These are phyloP conservation scores for Melinaea menophilus DNA, from an alignment of 2,888 invertebrate genomes.

Conservation along the genomic window DNA sequence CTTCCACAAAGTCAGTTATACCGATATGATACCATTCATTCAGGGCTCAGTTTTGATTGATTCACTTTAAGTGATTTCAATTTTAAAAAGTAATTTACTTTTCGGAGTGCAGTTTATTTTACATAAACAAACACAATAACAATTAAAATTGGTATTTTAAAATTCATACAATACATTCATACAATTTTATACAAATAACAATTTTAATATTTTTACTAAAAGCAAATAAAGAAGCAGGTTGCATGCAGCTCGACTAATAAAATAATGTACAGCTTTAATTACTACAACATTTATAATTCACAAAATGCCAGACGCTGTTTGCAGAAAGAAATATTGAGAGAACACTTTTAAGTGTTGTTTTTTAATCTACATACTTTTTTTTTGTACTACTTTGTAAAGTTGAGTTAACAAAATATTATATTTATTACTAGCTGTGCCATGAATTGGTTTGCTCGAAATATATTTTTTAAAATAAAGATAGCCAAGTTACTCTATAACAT, in stretches of 20 bases:
- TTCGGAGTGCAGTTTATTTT: neutral
- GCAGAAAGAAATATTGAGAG: constrained; percentile 2
- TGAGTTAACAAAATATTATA: neutral
- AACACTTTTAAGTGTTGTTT: constrained; percentile 1
- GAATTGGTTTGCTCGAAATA: too few relatives aligned
- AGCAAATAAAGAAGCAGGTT: neutral
- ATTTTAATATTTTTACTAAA: neutral
- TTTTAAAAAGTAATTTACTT: neutral
- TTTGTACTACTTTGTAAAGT: neutral
- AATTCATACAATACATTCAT: neutral
- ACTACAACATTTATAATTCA: constrained; percentile 1
- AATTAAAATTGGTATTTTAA: too few relatives aligned
- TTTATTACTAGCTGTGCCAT: neutral
- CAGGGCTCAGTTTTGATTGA: neutral
- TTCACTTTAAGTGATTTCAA: neutral
- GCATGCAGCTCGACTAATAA: constrained; percentile 1
- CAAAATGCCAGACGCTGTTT: neutral
- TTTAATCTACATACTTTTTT: neutral
- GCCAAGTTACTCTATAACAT: too few relatives aligned
- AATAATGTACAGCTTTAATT: neutral
- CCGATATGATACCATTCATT: constrained; percentile 24
- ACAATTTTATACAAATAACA: neutral
- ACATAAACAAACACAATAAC: neutral
- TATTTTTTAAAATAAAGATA: too few relatives aligned
- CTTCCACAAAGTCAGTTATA: constrained; percentile 23